Conservation (phyloP, 2,888 invertebrate genomes). For the Galeruca laticollis region DNA sequence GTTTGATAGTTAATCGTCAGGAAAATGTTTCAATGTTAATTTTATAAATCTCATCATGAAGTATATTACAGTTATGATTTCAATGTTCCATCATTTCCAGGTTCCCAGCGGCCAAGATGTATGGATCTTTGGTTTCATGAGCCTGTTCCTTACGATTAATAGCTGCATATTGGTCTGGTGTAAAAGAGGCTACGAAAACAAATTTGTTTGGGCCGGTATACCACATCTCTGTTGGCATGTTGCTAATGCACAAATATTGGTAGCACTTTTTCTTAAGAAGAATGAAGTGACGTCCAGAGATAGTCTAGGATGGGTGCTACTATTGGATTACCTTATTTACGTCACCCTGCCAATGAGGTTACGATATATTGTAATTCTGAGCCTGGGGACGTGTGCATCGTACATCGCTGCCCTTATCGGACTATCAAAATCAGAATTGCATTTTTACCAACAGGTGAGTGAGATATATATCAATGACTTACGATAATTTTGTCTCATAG, state of each 20-base stretch:
- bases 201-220: constrained; percentile 70
- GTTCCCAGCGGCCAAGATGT: constrained; percentile 69
- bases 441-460: constrained; percentile 69
- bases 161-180: constrained; percentile 64
- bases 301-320: constrained; percentile 78
- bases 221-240: constrained; percentile 77
- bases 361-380: constrained; percentile 73
- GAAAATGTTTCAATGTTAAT: no score
- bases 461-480: not conserved
- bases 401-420: constrained; percentile 73
- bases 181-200: constrained; percentile 58
- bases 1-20: no score
- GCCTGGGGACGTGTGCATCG: constrained; percentile 72
- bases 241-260: constrained; percentile 73
- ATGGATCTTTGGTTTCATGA: constrained; percentile 62
- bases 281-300: constrained; percentile 74
- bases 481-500: not conserved
- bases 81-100: constrained; percentile 20
- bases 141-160: constrained; percentile 63
- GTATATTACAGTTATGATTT: no score
- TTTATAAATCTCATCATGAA: no score
- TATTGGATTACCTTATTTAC: constrained; percentile 80
- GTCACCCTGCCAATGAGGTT: constrained; percentile 79
- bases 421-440: constrained; percentile 69
- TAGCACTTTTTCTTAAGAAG: constrained; percentile 73